Base-by-base conservation (phyloP, 2,888 invertebrate genomes). In the Tolmerus cingulatus region DNA sequence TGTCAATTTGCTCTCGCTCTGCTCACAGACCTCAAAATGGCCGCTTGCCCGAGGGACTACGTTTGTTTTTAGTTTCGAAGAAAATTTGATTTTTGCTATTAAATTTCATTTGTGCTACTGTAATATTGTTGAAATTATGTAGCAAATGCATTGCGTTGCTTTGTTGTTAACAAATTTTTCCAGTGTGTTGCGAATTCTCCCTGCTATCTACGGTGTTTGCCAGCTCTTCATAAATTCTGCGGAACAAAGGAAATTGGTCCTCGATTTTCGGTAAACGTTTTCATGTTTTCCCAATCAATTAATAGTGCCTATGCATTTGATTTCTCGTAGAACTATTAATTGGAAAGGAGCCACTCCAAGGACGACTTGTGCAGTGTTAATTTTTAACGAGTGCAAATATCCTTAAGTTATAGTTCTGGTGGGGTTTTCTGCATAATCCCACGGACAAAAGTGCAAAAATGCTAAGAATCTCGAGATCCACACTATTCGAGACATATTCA, bases 11-110 rank as follows among this genome's bases (percentile, higher is more conserved):
- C 57, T 82, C 37, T 51, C 37, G 37, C 37, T 66, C 30, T n/a
- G 37, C 23, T 27, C 40, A 34, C 79, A 46, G 74, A 79, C 79
- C 87, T 87, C 87, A 87, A 87, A 87, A 87, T 87, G 87, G 87
- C 87, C 87, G 87, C 87, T 87, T 87, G 85, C 30, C 43, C 23
- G 37, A 79, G 43, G 82, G 55, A 74, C 34, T 81, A 76, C 40
- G 82, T 82, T 82, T 74, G 23, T 76, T 82, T 82, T 87, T 85
- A 74, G 19, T 74, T 85, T 46, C 7, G 14, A n/a, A 74, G 46
- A 85, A 85, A 85, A 74, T 79, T 79, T 40, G 5, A 23, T 79
- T 79, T 79, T 46, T 40, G 12, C 23, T 66, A 5, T 12, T 77
- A 77, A 77, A 40, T 19, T 77, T 77, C n/a, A 5, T 37, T 30